Conservation (phyloP, 2,113 vertebrate genomes). For the Corythaixoides concolor region DNA sequence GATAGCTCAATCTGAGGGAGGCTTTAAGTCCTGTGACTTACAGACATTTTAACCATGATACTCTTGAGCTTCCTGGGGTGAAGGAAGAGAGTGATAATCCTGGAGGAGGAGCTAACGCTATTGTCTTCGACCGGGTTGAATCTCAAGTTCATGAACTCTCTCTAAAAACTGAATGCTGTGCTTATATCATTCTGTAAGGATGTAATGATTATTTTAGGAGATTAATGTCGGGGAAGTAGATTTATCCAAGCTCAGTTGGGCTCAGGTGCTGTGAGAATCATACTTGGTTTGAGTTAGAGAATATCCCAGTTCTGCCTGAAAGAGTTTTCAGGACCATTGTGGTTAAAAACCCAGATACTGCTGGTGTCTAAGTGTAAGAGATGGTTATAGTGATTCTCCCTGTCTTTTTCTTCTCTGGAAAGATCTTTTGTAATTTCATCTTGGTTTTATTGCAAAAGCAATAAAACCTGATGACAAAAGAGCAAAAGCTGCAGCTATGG, state of each 20-base stretch:
- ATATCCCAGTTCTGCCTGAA: not conserved
- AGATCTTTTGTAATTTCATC: not conserved
- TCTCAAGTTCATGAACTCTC: not conserved
- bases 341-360: not conserved
- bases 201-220: accelerated
- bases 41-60: not conserved
- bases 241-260: not conserved
- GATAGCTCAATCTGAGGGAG: not conserved
- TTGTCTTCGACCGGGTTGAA: not conserved
- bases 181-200: not conserved
- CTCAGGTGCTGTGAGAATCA: not conserved
- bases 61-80: not conserved
- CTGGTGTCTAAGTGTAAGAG: not conserved
- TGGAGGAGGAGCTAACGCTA: not conserved
- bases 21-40: not conserved
- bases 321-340: not conserved
- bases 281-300: not conserved
- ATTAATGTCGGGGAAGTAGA: not conserved
- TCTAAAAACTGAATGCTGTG: not conserved
- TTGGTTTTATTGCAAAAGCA: not conserved
- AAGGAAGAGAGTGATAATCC: not conserved
- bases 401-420: not conserved
- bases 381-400: not conserved
- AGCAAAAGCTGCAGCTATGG: not conserved
- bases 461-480: not conserved